Conservation (phyloP, 2,888 invertebrate species). For the Boloria euphrosyne region DNA sequence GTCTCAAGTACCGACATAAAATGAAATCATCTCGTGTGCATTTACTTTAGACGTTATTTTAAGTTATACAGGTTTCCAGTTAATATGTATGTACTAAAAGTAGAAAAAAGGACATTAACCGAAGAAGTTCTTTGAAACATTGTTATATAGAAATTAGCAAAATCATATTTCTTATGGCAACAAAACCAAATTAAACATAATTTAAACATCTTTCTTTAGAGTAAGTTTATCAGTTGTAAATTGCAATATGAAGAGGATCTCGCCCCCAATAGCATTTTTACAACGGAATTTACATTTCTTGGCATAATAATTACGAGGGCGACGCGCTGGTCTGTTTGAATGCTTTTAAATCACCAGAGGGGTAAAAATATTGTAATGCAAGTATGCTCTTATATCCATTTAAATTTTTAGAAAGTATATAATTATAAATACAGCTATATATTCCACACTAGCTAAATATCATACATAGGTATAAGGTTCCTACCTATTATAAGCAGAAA, state of each 20-base stretch:
- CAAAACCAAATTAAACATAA: neutral
- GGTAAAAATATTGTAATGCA: constrained; percentile 39
- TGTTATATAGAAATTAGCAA: neutral
- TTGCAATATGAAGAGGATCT: constrained; percentile 31
- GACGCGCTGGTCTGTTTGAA: constrained; percentile 49
- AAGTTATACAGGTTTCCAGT: constrained; percentile 25
- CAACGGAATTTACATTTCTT: constrained; percentile 55
- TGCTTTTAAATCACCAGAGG: constrained; percentile 46
- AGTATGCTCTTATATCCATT: neutral
- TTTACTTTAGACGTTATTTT: constrained; percentile 25
- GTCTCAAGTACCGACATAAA: constrained; percentile 25
- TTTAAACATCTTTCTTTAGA: constrained; percentile 1
- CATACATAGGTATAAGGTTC: too few species aligned
- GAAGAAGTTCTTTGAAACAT: neutral
- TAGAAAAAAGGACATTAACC: neutral
- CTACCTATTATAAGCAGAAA: too few species aligned
- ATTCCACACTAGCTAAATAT: too few species aligned
- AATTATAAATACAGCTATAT: too few species aligned
- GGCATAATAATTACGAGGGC: constrained; percentile 55
- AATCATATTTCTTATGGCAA: neutral
- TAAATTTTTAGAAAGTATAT: neutral
- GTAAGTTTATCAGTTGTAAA: constrained; percentile 11
- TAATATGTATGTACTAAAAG: neutral
- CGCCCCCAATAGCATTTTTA: constrained; percentile 42
- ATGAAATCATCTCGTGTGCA: constrained; percentile 25